These are phyloP conservation scores for Coregonus clupeaformis DNA, from an alignment of 2,113 vertebrate species.

Conservation along the genomic window DNA sequence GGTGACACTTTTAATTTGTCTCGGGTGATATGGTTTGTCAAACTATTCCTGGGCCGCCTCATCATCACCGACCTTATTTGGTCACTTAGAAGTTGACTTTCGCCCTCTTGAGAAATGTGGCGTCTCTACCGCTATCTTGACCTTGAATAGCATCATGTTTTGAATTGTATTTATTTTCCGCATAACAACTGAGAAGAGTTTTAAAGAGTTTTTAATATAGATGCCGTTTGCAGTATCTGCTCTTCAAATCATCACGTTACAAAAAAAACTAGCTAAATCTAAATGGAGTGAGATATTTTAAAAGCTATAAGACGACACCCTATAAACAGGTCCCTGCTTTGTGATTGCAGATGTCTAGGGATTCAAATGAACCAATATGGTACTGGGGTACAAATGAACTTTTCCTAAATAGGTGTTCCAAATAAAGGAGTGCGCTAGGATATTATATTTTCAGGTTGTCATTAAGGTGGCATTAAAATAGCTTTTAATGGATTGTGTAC, in stretches of 20 bases:
- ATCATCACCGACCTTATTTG: constrained; percentile 47
- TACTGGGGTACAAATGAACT: not conserved
- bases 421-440: not conserved
- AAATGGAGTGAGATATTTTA: too few relatives aligned
- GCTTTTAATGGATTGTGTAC: not conserved
- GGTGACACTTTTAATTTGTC: constrained; percentile 63
- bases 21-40: constrained; percentile 54
- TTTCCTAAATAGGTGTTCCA: not conserved
- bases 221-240: not conserved
- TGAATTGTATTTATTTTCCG: too few relatives aligned
- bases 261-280: too few relatives aligned
- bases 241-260: not conserved
- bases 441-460: not conserved
- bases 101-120: constrained; percentile 41
- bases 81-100: constrained; percentile 35
- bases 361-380: not conserved
- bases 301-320: not conserved
- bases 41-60: constrained; percentile 44
- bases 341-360: not conserved
- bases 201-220: not conserved
- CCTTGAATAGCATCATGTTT: constrained; percentile 40
- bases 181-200: not conserved
- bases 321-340: not conserved
- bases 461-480: not conserved
- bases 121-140: constrained; percentile 16